Evolutionary conservation across 2,888 invertebrate species (phyloP), one percentile per base, ranked within the genome.

Genomic region (Tiliacea aurago): DNA sequence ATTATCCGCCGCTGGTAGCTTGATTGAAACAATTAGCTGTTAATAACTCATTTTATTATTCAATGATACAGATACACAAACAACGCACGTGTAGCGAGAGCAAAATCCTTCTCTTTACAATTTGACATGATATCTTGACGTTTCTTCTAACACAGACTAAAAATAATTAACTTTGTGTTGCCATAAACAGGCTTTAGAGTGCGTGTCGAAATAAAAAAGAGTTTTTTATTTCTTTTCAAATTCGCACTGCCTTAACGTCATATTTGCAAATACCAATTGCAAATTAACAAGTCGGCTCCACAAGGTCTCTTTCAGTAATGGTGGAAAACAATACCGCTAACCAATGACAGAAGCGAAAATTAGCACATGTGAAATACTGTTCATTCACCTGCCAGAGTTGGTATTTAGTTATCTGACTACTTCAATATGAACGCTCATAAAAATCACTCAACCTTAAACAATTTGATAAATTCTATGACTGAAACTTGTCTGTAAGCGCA

Each of bases 351-450:
- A 91, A 89, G 88, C 86, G 83, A 85, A 91, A 94, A 95, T 95
- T 95, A 94, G 90, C 94, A 94, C 92, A 89, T 92, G 85, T 90
- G 89, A 92, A 92, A 91, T 90, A 92, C 84, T 90, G 95, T 95
- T 94, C 94, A 90, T 94, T 95, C 93, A 94, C 93, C 94, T 86
- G 88, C 80, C 41, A 81, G 71, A 83, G 72, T 70, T 83, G 71
- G 65, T 77, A 9, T 41, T 7, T 41, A 76, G 43, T 76, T 76
- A 81, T 85, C 78, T 71, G 55, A 78, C 69, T 78, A 63, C 58
- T 79, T 72, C 45, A 69, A 73, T 73, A 76, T 45, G 58, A 64
- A 73, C 73, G 63, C 61, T 80, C 71, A 70, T 77, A 80, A 85
- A 84, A 81, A 83, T 77, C 78, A 74, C 64, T 78, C 69, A 63